Base-by-base conservation (phyloP, 2,113 vertebrate species). In the Talpa occidentalis region DNA sequence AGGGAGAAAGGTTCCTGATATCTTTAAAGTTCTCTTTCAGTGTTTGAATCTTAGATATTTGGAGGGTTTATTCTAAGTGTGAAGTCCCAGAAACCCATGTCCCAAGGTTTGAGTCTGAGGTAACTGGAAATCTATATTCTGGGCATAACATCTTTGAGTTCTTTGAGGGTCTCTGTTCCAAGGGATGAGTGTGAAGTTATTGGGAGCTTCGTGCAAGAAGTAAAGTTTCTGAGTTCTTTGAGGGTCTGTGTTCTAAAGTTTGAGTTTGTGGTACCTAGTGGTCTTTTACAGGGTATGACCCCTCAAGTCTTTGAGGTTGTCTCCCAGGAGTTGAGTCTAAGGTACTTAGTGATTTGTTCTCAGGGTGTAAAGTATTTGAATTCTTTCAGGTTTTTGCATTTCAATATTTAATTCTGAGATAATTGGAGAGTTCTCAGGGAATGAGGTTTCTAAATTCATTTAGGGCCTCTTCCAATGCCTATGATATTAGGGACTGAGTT, bases 251-350 rank as follows among this genome's bases (percentile, higher is more conserved):
- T 69, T 85, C 35, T 76, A 72, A 54, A 64, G 56, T 80, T 86
- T 79, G 60, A 76, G 44, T 88, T n/a, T 52, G 72, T 72, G 35
- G 32, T 91, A 54, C 10, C 35, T 37, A 21, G 10, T 32, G 35
- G 84, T 12, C 47, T 35, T 66, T 86, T 64, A 56, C 26, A 42
- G 30, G 12, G 9, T 64, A 22, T 64, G 35, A 64, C 30, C 22
- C 49, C 49, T 70, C n/a, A 62, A 42, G 90, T 54, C 37, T 70
- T 70, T 19, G 7, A 72, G 37, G 49, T 19, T 35, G 1, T 84
- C 10, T 77, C n/a, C n/a, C 64, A 89, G 47, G 44, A 83, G 62
- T 78, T 92, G 32, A 95, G 8, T 77, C 62, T 62, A 54, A 70
- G 30, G 9, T 90, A 77, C 83, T 56, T 59, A 26, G 19, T 67